Conservation (phyloP, 1,140 invertebrate species). For the Nasonia giraulti region DNA sequence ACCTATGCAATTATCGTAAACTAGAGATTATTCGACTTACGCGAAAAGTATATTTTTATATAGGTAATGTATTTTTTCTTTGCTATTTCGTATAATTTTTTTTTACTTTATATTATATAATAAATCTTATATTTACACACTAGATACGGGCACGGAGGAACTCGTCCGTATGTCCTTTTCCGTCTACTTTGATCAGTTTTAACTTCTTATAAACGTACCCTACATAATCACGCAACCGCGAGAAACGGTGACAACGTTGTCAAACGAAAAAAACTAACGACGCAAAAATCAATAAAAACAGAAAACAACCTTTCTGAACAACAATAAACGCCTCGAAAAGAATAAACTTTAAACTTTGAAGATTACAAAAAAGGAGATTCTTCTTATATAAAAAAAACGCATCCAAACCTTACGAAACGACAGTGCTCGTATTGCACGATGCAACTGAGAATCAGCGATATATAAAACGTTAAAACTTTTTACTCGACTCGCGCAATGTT, state of each 20-base stretch:
- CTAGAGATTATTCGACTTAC: conserved; percentile 45
- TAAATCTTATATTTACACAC: conserved; percentile 66
- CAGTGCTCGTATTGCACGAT: conserved; percentile 25
- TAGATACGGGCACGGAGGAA: conserved; percentile 67
- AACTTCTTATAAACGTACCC: conserved; percentile 35
- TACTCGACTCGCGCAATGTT: conserved; percentile 27
- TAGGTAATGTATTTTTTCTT: conserved; percentile 45
- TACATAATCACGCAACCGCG: conserved; percentile 10
- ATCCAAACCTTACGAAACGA: conserved; percentile 25
- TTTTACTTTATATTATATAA: conserved; percentile 63
- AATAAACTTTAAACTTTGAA: conserved; percentile 28
- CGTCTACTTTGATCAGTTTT: conserved; percentile 58
- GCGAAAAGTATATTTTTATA: conserved; percentile 53
- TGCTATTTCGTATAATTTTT: conserved; percentile 54
- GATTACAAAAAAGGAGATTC: neutral
- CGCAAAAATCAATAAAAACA: conserved; percentile 27
- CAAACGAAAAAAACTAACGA: conserved; percentile 10
- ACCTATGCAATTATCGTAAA: conserved; percentile 23
- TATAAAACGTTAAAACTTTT: conserved; percentile 25
- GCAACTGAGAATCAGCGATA: neutral
- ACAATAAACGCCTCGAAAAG: conserved; percentile 19
- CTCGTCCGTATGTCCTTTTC: conserved; percentile 65
- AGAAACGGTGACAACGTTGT: conserved; percentile 3
- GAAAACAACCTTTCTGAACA: conserved; percentile 14
- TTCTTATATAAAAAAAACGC: conserved; percentile 16